Conservation (phyloP, 2,888 invertebrate genomes). For the Crematogaster levior region DNA sequence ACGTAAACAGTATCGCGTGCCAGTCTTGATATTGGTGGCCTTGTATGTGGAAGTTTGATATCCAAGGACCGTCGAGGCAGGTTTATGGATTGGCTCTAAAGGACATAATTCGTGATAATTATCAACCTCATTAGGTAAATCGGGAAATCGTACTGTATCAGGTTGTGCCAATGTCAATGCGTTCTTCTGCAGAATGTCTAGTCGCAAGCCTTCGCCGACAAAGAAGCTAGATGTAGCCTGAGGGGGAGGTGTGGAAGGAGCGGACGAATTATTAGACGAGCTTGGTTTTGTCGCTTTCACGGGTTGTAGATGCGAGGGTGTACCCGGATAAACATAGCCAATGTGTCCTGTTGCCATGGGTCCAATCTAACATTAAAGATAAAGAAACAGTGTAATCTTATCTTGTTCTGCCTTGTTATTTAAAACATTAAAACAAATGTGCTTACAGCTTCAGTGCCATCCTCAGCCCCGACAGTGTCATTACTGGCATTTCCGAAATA, state of each 20-base stretch:
- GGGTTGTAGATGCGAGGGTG: conserved; percentile 88
- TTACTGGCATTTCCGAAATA: conserved; percentile 88
- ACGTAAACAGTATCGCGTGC: conserved; percentile 94
- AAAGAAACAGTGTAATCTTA: not conserved
- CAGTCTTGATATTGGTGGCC: conserved; percentile 95
- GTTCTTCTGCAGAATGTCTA: conserved; percentile 92
- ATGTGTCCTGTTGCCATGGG: conserved; percentile 78
- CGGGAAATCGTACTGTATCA: conserved; percentile 89
- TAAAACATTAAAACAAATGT: not conserved
- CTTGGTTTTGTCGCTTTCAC: conserved; percentile 86
- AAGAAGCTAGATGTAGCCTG: conserved; percentile 90
- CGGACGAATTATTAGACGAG: conserved; percentile 79
- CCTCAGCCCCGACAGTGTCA: conserved; percentile 79
- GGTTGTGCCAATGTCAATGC: conserved; percentile 91
- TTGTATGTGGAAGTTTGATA: conserved; percentile 95
- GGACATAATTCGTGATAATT: conserved; percentile 96
- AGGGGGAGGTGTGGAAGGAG: conserved; percentile 81
- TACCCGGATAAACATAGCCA: conserved; percentile 88
- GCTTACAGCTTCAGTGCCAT: conserved; percentile 80
- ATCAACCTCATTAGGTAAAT: conserved; percentile 95
- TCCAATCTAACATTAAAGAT: conserved; percentile 73
- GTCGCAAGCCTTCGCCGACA: conserved; percentile 93
- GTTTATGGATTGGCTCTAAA: conserved; percentile 90
- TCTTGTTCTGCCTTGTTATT: not conserved
- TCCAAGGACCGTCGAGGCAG: conserved; percentile 90